phyloP scores from a whole-genome alignment of 53 echinoderm and acorn worm species.

The Mesocentrotus franciscanus region DNA sequence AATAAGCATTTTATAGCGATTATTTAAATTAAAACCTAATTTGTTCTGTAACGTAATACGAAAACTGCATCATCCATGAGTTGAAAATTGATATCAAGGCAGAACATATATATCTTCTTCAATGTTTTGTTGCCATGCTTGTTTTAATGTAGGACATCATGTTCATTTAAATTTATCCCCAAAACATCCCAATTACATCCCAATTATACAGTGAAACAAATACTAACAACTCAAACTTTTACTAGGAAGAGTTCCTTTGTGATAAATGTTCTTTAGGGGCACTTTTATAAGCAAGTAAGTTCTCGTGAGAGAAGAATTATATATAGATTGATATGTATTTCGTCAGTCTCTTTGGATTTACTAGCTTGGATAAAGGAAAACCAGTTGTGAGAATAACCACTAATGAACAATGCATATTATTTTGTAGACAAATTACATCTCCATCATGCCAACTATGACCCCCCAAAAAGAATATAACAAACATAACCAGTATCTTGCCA shows the following conservation, averaged over 20 bases:
- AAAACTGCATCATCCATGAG: neutral
- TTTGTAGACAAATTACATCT: neutral
- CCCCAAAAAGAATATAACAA: neutral
- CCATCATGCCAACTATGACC: neutral
- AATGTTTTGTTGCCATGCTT: neutral
- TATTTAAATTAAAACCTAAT: neutral
- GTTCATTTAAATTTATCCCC: neutral
- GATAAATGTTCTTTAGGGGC: neutral
- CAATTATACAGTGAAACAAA: neutral
- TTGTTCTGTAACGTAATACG: neutral
- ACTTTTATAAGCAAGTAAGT: neutral
- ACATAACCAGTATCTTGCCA: constrained; percentile 19
- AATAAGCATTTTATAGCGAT: neutral
- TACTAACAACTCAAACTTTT: neutral
- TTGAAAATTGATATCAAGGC: neutral
- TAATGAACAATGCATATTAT: neutral
- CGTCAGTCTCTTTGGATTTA: constrained; percentile 1
- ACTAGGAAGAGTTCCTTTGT: neutral
- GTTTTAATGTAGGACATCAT: neutral
- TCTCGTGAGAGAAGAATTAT: constrained; percentile 41
- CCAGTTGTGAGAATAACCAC: neutral
- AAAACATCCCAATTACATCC: neutral
- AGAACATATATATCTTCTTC: neutral
- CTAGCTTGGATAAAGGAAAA: neutral
- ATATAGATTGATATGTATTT: neutral